phyloP scores from a whole-genome alignment of 2,888 invertebrate genomes.

The Eilema caniola region DNA sequence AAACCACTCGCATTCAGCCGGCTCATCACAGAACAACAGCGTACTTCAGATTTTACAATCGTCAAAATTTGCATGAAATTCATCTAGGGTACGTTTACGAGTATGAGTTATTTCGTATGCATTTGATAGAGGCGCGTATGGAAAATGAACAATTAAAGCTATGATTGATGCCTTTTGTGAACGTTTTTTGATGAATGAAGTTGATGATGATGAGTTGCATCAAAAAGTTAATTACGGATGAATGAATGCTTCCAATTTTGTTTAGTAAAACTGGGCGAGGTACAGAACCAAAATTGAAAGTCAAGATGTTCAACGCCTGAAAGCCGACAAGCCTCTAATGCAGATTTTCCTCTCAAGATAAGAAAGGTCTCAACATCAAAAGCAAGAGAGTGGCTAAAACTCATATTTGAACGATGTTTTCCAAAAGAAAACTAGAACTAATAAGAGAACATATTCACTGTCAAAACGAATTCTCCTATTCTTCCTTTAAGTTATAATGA shows the following conservation, averaged over 20 bases:
- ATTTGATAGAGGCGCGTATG: constrained; percentile 35
- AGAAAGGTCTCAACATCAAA: no score
- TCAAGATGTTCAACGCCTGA: not conserved
- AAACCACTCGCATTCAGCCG: constrained; percentile 39
- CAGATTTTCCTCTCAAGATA: no score
- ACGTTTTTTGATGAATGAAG: not conserved
- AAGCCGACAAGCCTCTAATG: not conserved
- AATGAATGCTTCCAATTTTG: not conserved
- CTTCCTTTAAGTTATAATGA: not conserved
- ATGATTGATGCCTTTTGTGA: constrained; percentile 34
- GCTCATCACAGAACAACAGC: constrained; percentile 52
- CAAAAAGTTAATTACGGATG: not conserved
- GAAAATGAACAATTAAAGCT: constrained; percentile 38
- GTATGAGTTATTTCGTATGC: constrained; percentile 53
- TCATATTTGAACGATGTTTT: no score
- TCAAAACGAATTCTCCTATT: not conserved
- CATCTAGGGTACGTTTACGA: constrained; percentile 62
- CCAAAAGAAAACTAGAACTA: no score
- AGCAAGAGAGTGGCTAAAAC: no score
- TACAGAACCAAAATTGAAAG: not conserved
- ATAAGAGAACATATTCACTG: not conserved
- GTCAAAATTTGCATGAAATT: constrained; percentile 67
- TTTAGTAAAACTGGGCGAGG: not conserved
- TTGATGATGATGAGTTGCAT: not conserved
- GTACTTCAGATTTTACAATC: constrained; percentile 57